Evolutionary conservation across 1,140 invertebrate genomes (phyloP).

Genomic region (Capitella teleta): DNA sequence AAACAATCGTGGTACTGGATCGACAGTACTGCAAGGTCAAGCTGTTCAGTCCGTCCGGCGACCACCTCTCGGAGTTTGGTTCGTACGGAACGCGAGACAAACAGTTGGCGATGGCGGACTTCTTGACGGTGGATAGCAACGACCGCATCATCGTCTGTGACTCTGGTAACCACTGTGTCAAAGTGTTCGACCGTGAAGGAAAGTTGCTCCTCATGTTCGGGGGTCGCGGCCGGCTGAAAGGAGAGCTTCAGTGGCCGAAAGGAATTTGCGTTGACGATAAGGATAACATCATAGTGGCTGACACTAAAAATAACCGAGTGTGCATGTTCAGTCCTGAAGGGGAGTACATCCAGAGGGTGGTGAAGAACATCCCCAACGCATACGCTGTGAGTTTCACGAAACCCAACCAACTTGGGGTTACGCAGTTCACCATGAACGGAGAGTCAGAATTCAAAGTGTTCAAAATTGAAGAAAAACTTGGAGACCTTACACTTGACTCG

Average conservation of each 20-base stretch:
- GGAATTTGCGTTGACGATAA: slow-evolving; percentile 70
- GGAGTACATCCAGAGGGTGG: slow-evolving; percentile 17
- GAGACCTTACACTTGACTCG: neutral
- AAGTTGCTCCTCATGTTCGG: slow-evolving; percentile 50
- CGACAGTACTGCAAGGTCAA: slow-evolving; percentile 7
- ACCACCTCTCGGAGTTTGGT: slow-evolving; percentile 10
- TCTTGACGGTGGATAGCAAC: slow-evolving; percentile 10
- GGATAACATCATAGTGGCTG: slow-evolving; percentile 72
- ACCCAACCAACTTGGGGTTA: slow-evolving; percentile 6
- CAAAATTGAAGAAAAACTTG: neutral
- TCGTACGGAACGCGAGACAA: slow-evolving; percentile 7
- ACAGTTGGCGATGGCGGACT: slow-evolving; percentile 13
- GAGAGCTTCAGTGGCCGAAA: slow-evolving; percentile 77
- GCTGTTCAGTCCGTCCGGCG: slow-evolving; percentile 4
- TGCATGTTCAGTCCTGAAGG: slow-evolving; percentile 18
- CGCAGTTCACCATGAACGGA: slow-evolving; percentile 19
- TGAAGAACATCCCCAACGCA: slow-evolving; percentile 10
- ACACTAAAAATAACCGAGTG: slow-evolving; percentile 73
- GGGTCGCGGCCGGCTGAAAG: slow-evolving; percentile 56
- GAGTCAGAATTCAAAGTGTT: slow-evolving; percentile 11
- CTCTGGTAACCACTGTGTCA: slow-evolving; percentile 27
- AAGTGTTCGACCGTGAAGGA: slow-evolving; percentile 20
- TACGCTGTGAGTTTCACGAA: slow-evolving; percentile 2
- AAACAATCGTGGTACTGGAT: slow-evolving; percentile 6
- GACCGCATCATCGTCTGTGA: slow-evolving; percentile 23